phyloP scores from a whole-genome alignment of 2,888 invertebrate species.

The Hirtodrosophila confusa region DNA sequence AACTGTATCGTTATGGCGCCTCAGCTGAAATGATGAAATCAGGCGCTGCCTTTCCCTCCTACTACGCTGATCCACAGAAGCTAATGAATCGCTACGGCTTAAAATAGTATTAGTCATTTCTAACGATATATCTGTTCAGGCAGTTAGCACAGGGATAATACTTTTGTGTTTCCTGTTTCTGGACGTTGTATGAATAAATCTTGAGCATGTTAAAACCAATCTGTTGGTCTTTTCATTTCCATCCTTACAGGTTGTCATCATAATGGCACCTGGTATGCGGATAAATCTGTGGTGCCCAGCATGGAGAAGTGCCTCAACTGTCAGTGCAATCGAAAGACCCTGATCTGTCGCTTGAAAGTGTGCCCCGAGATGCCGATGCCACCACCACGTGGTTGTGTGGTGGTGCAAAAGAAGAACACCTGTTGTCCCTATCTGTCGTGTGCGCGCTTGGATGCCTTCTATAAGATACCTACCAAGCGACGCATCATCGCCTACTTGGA shows the following conservation, averaged over 20 bases:
- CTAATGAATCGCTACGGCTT: slow-evolving; percentile 2
- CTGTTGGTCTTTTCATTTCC: not conserved
- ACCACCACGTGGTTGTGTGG: slow-evolving; percentile 89
- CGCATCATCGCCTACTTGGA: slow-evolving; percentile 83
- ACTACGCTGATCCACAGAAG: slow-evolving; percentile 25
- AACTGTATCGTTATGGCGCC: slow-evolving; percentile 35
- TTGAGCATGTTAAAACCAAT: slow-evolving; percentile 12
- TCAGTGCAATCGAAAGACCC: slow-evolving; percentile 89
- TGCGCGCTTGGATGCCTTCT: slow-evolving; percentile 85
- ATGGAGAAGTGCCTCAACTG: slow-evolving; percentile 92
- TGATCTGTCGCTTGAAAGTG: slow-evolving; percentile 91
- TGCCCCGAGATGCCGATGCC: slow-evolving; percentile 91
- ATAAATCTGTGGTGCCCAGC: slow-evolving; percentile 88
- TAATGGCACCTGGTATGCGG: slow-evolving; percentile 88
- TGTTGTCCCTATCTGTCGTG: slow-evolving; percentile 93
- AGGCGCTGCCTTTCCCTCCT: slow-evolving; percentile 47
- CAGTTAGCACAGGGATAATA: not conserved
- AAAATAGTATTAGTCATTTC: slow-evolving; percentile 4
- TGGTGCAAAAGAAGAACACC: slow-evolving; percentile 87
- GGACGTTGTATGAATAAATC: slow-evolving; percentile 18
- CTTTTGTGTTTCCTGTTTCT: not conserved
- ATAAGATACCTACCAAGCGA: slow-evolving; percentile 80
- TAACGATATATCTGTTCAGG: not conserved
- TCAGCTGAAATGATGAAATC: slow-evolving; percentile 36
- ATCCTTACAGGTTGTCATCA: slow-evolving; percentile 88